Base-by-base conservation (phyloP, 2,888 invertebrate genomes). In the Nemotelus pantherinus region DNA sequence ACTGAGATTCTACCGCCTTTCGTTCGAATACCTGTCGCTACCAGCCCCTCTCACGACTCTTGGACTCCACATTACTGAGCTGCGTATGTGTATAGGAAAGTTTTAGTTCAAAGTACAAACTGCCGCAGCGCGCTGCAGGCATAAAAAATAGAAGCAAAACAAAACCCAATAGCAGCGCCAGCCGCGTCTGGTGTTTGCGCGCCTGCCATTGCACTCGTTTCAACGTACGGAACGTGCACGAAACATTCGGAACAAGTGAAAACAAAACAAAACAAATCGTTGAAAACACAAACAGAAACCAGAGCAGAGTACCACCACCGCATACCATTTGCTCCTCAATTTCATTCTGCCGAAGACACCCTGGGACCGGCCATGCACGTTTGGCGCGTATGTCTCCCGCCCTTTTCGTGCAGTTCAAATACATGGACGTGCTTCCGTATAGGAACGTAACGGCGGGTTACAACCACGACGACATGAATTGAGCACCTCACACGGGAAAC, bases 381-480 rank as follows among this genome's bases (percentile, higher is more conserved):
- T 81, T 81, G 81, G 81, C 81, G 81, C 81, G 81, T 79, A 80
- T 81, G 81, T 81, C 81, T 81, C 81, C 81, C 81, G 81, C 81
- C 81, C 81, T 80, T 81, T 76, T 76, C 76, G 65, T 64, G 65
- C 65, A 76, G 74, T 74, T 57, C 25, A n/a, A 55, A 70, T n/a
- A 70, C 68, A 68, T 3, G 7, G 41, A 70, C 70, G 25, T 25
- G 70, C 53, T 70, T 70, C 55, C 70, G 70, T 55, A 70, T 70
- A 53, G 70, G 70, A 53, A 70, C 70, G 70, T 55, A 55, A 48
- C 53, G 70, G n/a, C 39, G 25, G 39, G 50, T 50, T 39, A 63
- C 50, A 50, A 48, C 57, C 45, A 39, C 72, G 45, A 10, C 25
- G 57, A 45, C 45, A 3, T 2, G 10, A 39, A 53, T 25, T 41